These are phyloP conservation scores for Leptodactylus fuscus DNA, from an alignment of 2,113 vertebrate species.

Conservation along the genomic window DNA sequence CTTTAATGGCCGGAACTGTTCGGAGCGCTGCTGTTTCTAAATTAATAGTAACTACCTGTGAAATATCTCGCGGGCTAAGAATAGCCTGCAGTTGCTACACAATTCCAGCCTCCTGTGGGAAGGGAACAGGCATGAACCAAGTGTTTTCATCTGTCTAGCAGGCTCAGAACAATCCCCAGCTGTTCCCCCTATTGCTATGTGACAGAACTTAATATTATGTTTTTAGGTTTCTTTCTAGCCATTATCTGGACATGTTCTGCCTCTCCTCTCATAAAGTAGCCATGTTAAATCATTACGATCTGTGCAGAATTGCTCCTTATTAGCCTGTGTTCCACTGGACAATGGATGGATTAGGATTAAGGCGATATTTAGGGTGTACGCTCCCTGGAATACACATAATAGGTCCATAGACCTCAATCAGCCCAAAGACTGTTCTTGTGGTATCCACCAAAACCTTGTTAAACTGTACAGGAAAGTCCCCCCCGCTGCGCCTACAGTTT, in stretches of 20 bases:
- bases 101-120: constrained; percentile 43
- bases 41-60: constrained; percentile 51
- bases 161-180: constrained; percentile 21
- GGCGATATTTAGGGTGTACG: not conserved
- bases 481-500: no score
- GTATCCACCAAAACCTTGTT: no score
- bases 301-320: not conserved
- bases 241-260: not conserved
- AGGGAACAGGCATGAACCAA: constrained; percentile 17
- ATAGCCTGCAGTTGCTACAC: constrained; percentile 49
- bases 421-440: no score
- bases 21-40: constrained; percentile 29
- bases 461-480: no score
- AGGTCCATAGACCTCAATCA: no score
- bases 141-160: constrained; percentile 4
- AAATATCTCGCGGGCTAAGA: constrained; percentile 39
- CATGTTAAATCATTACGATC: not conserved
- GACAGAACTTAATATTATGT: constrained; percentile 10
- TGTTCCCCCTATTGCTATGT: not conserved
- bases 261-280: not conserved
- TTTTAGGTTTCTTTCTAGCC: not conserved
- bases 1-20: constrained; percentile 17
- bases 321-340: no score
- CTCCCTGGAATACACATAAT: not conserved
- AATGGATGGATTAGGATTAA: not conserved